phyloP scores from a whole-genome alignment of 2,888 invertebrate genomes.

The Pristionchus mayeri region DNA sequence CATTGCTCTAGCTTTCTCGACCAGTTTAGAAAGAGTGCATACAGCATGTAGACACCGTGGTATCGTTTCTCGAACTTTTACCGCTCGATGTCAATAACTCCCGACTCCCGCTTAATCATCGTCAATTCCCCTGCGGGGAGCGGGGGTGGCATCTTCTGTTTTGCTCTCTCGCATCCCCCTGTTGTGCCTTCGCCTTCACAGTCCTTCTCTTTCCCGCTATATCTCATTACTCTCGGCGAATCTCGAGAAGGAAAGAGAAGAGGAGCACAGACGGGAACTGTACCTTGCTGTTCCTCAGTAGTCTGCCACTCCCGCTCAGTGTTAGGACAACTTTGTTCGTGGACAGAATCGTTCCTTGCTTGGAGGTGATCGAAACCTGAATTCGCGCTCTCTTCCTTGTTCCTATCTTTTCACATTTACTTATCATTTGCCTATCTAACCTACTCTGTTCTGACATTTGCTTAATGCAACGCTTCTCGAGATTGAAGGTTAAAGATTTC shows the following conservation, averaged over 20 bases:
- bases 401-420: neutral
- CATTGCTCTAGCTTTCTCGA: too few species aligned
- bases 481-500: too few species aligned
- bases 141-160: neutral
- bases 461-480: too few species aligned
- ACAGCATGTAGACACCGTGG: too few species aligned
- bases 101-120: neutral
- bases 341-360: neutral
- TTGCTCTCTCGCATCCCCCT: neutral
- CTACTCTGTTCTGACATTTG: too few species aligned
- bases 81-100: neutral
- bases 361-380: neutral
- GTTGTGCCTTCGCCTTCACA: too few species aligned
- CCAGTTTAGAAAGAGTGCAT: too few species aligned
- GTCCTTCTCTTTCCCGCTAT: neutral
- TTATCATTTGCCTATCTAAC: too few species aligned
- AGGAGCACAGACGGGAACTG: neutral
- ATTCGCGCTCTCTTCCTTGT: neutral
- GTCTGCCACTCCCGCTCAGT: neutral
- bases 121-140: neutral
- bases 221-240: neutral
- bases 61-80: neutral
- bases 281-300: neutral
- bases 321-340: neutral
- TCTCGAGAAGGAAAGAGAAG: neutral